phyloP scores from a whole-genome alignment of 2,113 vertebrate species.

The Mustelus asterias region DNA sequence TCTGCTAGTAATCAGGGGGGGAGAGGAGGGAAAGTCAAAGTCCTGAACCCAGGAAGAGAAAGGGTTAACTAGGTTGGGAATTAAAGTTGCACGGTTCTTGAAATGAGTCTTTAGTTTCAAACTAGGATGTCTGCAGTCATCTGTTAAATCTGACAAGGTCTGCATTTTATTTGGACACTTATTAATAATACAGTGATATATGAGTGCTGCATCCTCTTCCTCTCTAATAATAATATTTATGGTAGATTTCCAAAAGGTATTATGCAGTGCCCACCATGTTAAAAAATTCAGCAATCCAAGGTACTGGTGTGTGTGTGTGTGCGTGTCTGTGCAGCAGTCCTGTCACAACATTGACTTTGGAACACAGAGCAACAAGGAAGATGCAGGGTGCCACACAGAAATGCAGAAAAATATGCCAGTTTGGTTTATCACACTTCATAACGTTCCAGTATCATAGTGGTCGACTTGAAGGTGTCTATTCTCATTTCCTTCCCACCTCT shows the following conservation, averaged over 20 bases:
- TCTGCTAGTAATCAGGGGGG: neutral
- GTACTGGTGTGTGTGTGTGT: neutral
- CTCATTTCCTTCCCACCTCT: slow-evolving; percentile 25
- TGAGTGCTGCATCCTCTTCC: slow-evolving; percentile 62
- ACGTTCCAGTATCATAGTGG: neutral
- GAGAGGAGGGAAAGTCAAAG: neutral
- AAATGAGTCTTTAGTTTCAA: slow-evolving; percentile 39
- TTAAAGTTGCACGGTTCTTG: neutral
- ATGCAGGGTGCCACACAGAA: slow-evolving; percentile 45
- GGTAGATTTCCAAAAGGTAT: slow-evolving; percentile 25
- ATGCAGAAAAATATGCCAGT: slow-evolving; percentile 47
- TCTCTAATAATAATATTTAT: slow-evolving; percentile 49
- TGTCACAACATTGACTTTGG: slow-evolving; percentile 35
- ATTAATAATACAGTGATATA: slow-evolving; percentile 75
- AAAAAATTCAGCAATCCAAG: slow-evolving; percentile 26
- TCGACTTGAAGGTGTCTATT: neutral
- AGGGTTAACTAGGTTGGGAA: slow-evolving; percentile 19
- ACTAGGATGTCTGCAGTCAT: slow-evolving; percentile 59
- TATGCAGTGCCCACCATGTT: slow-evolving; percentile 2
- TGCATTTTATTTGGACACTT: slow-evolving; percentile 73
- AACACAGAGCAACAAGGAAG: slow-evolving; percentile 39
- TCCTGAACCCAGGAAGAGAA: neutral
- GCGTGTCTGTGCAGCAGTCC: neutral
- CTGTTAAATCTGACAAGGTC: slow-evolving; percentile 71
- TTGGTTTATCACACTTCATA: slow-evolving; percentile 47